Conservation (phyloP, 1,140 invertebrate species). For the Brachionus rotundiformis region DNA sequence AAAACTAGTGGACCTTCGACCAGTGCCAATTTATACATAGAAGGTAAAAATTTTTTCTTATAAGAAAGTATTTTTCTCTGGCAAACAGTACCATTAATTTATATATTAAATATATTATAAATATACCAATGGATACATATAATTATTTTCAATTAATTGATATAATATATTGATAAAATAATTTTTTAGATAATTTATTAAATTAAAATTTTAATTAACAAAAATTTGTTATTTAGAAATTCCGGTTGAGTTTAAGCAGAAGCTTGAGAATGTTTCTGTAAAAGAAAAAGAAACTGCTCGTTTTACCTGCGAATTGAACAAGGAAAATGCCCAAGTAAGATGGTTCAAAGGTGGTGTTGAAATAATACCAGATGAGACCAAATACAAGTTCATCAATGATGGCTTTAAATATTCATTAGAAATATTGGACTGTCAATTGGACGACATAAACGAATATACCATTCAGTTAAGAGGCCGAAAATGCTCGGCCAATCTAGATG, state of each 20-base stretch:
- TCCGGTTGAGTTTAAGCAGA: slow-evolving; percentile 57
- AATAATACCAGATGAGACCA: slow-evolving; percentile 54
- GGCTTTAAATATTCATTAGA: slow-evolving; percentile 47
- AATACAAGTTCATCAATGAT: slow-evolving; percentile 58
- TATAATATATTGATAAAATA: no score
- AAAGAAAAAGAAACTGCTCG: slow-evolving; percentile 61
- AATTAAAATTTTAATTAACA: background rate
- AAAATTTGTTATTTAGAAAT: slow-evolving; percentile 23
- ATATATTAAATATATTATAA: background rate
- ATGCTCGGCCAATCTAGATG: slow-evolving; percentile 49
- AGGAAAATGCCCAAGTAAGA: slow-evolving; percentile 61
- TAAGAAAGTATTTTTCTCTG: background rate
- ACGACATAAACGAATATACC: slow-evolving; percentile 49
- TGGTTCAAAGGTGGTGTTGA: slow-evolving; percentile 64
- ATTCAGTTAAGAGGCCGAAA: slow-evolving; percentile 37
- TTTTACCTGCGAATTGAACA: slow-evolving; percentile 61
- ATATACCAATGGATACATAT: no score
- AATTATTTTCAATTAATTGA: no score
- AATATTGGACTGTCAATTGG: slow-evolving; percentile 47
- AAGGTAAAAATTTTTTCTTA: background rate
- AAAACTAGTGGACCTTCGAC: slow-evolving; percentile 29
- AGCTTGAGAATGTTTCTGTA: slow-evolving; percentile 59
- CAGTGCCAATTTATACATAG: slow-evolving; percentile 10
- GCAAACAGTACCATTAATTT: background rate
- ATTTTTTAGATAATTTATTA: no score